A percentile compares a stretch with the other conserved stretches of the same genome.
Evolutionary conservation across 2,888 invertebrate genomes (phyloP).

Genomic region (Drosophila subquinaria): DNA sequence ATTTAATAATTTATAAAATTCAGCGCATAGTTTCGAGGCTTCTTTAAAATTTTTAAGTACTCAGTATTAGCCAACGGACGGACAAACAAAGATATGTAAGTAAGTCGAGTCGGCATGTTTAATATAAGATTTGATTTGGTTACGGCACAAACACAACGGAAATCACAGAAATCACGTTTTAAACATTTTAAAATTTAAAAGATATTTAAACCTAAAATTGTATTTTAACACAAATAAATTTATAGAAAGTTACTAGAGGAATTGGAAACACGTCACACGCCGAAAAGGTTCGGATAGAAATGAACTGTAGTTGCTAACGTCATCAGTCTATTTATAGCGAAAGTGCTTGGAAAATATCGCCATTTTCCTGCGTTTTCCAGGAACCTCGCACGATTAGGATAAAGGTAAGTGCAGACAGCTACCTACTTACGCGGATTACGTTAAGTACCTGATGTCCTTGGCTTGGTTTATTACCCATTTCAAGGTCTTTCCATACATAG

Average conservation of each 20-base stretch:
- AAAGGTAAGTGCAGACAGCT: not conserved
- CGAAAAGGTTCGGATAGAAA: constrained; percentile 10
- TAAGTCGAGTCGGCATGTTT: constrained; percentile 7
- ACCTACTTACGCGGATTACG: not conserved
- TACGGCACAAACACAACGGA: constrained; percentile 4
- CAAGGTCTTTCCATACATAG: not conserved
- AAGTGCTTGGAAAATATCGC: not conserved
- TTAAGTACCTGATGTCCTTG: not conserved
- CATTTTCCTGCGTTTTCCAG: not conserved
- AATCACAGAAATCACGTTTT: constrained; percentile 1
- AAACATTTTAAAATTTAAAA: not conserved
- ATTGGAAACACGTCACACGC: constrained; percentile 13
- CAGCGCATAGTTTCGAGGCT: not conserved
- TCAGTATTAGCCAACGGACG: constrained; percentile 4
- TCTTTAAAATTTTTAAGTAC: not conserved
- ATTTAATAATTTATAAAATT: not conserved
- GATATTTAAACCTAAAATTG: not conserved
- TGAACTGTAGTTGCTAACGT: constrained; percentile 4
- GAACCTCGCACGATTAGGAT: not conserved
- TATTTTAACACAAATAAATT: not conserved
- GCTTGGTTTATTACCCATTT: not conserved
- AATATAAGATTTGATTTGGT: not conserved
- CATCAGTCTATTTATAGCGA: constrained; percentile 6
- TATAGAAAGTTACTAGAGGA: not conserved
- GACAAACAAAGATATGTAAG: constrained; percentile 1